Evolutionary conservation across 2,797 vertebrate species (phyloP), one percentile per base, ranked within the genome.

Genomic region (Myotis findleyi): DNA sequence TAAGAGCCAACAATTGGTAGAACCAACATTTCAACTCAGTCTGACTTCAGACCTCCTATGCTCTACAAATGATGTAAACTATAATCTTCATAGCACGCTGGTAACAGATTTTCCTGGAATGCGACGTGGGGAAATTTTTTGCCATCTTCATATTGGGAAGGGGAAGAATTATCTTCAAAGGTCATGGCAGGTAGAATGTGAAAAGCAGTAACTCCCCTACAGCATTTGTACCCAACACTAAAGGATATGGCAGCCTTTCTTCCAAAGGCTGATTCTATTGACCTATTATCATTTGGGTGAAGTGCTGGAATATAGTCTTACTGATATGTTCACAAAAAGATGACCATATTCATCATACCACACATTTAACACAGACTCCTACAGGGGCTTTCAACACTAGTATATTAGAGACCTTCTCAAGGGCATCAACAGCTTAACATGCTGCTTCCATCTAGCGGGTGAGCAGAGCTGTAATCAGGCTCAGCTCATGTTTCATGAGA

Each of bases 381-480:
- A 86, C 73, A 62, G 83, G 21, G 53, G 6, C 41, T 90, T 27
- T 68, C 64, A 64, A 71, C 73, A 83, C 21, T 23, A n/a, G 36
- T 13, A 0, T 55, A 51, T 85, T 76, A 81, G 51, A 27, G 49
- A 82, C 41, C 1, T 68, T 72, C 76, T 93, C 87, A 83, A 95
- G 83, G 38, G 38, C 6, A 38, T 6, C 36, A 77, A 1, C 20
- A 33, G 53, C 36, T 90, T 88, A 84, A 72, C 47, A 69, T 41
- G n/a, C 77, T 92, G 89, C 49, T 93, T 57, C 53, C 8, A 81
- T 55, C 66, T 64, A 80, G 38, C 10, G 17, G 30, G 33, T 83
- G 88, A 80, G 53, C 18, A 69, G 33, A 91, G 59, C 72, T 53
- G 68, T 55, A 79, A 91, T 89, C 59, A 90, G 49, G 87, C 44